phyloP scores from a whole-genome alignment of 2,113 vertebrate species.

The Mormyrus lacerda region DNA sequence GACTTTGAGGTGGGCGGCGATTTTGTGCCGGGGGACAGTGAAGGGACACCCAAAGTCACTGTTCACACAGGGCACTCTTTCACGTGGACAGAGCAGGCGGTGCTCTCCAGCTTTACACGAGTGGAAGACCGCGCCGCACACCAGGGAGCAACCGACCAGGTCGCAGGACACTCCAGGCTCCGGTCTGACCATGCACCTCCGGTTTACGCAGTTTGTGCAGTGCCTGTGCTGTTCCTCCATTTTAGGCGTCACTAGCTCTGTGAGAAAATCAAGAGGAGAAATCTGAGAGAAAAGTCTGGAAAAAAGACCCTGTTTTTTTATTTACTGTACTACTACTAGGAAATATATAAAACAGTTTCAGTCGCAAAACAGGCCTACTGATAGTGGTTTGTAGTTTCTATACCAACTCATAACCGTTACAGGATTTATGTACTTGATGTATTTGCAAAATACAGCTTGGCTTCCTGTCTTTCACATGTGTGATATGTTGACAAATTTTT shows the following conservation, averaged over 20 bases:
- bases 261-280: conserved; percentile 10
- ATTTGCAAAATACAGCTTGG: background rate
- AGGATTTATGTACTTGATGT: background rate
- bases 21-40: conserved; percentile 75
- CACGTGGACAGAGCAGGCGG: conserved; percentile 83
- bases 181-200: conserved; percentile 85
- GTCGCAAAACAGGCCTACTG: background rate
- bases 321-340: background rate
- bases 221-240: conserved; percentile 88
- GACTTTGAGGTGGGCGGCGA: conserved; percentile 82
- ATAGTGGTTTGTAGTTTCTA: background rate
- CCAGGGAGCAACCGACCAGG: conserved; percentile 82
- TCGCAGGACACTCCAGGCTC: conserved; percentile 83
- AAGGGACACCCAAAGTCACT: conserved; percentile 90
- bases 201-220: conserved; percentile 89
- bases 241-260: conserved; percentile 47
- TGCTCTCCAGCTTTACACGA: conserved; percentile 87
- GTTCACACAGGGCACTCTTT: conserved; percentile 90
- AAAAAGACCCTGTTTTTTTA: background rate
- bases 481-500: background rate
- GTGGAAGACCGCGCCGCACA: conserved; percentile 94
- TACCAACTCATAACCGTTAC: background rate
- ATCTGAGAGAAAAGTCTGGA: background rate
- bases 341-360: background rate
- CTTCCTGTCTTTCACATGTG: background rate